These are phyloP conservation scores for Alloplasta piceator DNA, from an alignment of 2,888 invertebrate species.

Conservation along the genomic window DNA sequence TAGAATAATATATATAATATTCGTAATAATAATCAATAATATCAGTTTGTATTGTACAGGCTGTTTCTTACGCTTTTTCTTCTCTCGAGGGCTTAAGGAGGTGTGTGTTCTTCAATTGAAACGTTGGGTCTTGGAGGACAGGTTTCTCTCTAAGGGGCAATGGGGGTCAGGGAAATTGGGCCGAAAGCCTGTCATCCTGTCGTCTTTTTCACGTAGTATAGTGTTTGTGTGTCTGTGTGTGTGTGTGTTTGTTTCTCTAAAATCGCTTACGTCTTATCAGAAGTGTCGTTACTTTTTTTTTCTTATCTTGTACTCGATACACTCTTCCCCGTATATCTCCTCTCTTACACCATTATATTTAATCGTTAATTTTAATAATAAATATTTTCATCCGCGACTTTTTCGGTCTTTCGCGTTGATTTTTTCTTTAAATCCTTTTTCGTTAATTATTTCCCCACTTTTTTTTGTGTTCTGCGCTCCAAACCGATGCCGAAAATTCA, in stretches of 20 bases:
- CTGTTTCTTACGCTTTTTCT: conserved; percentile 66
- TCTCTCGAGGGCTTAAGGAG: conserved; percentile 62
- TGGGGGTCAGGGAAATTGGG: conserved; percentile 35
- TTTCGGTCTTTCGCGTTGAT: conserved; percentile 35
- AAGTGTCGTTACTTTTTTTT: conserved; percentile 46
- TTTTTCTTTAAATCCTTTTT: conserved; percentile 14
- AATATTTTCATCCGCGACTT: conserved; percentile 61
- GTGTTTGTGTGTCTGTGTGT: conserved; percentile 18
- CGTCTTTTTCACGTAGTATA: conserved; percentile 18
- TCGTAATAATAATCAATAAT: conserved; percentile 81
- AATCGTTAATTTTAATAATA: conserved; percentile 67
- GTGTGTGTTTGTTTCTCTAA: conserved; percentile 57
- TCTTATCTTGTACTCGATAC: conserved; percentile 57
- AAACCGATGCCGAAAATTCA: conserved; percentile 8
- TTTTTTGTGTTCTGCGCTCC: conserved; percentile 57
- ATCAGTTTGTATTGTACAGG: conserved; percentile 82
- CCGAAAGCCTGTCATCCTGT: conserved; percentile 67
- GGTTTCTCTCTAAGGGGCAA: background rate
- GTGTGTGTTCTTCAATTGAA: conserved; percentile 15
- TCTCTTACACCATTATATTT: conserved; percentile 67
- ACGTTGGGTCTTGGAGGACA: conserved; percentile 49
- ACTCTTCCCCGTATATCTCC: conserved; percentile 49
- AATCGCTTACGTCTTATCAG: conserved; percentile 64
- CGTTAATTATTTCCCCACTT: conserved; percentile 52
- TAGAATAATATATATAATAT: conserved; percentile 70